phyloP scores from a whole-genome alignment of 2,888 invertebrate species.

The Esperia sulphurella region DNA sequence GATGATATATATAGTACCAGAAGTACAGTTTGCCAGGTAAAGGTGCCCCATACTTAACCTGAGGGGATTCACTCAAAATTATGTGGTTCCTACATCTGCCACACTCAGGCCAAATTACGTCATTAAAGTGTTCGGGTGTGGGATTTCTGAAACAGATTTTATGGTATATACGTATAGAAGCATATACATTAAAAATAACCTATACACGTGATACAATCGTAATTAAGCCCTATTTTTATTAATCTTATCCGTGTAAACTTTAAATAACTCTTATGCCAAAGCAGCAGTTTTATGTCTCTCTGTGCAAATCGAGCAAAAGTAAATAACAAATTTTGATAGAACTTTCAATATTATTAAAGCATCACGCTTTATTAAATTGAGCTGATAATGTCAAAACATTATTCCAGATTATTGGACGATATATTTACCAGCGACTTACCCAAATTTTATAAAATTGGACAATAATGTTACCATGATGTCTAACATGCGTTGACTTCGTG shows the following conservation, averaged over 20 bases:
- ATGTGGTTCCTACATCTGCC: constrained; percentile 18
- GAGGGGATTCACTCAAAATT: constrained; percentile 23
- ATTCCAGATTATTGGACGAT: no score
- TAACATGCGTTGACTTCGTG: constrained; percentile 14
- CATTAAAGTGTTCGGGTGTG: neutral
- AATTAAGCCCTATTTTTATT: no score
- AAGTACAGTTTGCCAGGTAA: constrained; percentile 19
- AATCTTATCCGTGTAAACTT: no score
- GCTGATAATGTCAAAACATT: neutral
- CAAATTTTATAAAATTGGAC: constrained; percentile 27
- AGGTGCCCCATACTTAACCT: constrained; percentile 2
- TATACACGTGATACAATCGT: no score
- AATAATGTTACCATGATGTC: constrained; percentile 17
- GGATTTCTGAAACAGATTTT: constrained; percentile 1
- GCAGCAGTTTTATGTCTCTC: no score
- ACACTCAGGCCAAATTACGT: constrained; percentile 3
- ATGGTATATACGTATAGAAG: no score
- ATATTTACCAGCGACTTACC: constrained; percentile 15
- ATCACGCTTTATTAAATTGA: no score
- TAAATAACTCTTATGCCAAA: no score
- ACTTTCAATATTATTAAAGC: no score
- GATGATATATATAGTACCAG: constrained; percentile 26
- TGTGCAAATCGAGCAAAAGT: no score
- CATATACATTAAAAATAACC: no score
- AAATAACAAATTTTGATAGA: no score